phyloP scores from a whole-genome alignment of 2,113 vertebrate species.

The Bothrops jararaca region DNA sequence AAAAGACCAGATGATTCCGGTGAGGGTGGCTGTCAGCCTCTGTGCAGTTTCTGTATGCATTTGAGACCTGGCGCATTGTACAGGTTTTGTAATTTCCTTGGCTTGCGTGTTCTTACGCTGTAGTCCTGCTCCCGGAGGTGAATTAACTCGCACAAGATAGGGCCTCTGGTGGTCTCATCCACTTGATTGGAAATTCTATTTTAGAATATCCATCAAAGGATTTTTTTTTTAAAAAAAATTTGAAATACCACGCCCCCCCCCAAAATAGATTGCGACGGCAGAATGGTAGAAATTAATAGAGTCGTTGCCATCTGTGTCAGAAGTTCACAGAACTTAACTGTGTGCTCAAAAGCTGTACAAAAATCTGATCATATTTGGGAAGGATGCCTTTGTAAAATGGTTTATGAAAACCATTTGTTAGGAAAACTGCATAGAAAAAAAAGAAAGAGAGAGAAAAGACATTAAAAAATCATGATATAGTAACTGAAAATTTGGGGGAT shows the following conservation, averaged over 20 bases:
- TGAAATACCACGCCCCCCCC: neutral
- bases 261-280: neutral
- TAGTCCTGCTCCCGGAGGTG: neutral
- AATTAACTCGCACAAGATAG: neutral
- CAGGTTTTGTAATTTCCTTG: neutral
- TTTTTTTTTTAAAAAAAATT: neutral
- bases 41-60: neutral
- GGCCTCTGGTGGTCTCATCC: neutral
- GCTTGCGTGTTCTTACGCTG: neutral
- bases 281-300: neutral
- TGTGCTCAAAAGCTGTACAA: neutral
- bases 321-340: neutral
- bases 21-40: slow-evolving; percentile 38
- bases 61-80: neutral
- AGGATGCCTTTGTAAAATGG: neutral
- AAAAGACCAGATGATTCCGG: slow-evolving; percentile 74
- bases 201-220: neutral
- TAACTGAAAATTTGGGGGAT: neutral
- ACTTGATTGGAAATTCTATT: neutral
- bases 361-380: neutral
- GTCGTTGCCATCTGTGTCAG: neutral
- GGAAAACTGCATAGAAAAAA: neutral
- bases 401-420: neutral
- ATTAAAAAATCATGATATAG: neutral
- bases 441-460: neutral